Base-by-base conservation (phyloP, 2,888 invertebrate genomes). In the Thymelicus sylvestris region DNA sequence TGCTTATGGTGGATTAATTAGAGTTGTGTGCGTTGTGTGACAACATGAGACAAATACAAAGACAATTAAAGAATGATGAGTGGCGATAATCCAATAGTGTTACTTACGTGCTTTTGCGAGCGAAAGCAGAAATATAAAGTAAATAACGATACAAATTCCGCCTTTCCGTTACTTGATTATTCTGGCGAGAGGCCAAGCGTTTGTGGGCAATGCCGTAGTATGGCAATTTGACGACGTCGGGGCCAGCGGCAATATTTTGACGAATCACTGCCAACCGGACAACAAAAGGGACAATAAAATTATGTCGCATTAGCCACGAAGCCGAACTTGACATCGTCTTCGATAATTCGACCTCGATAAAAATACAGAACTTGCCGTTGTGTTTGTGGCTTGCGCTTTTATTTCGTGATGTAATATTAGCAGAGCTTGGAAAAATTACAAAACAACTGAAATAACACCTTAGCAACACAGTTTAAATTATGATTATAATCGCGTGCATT, bases 121-220 rank as follows among this genome's bases (percentile, higher is more conserved):
- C 39, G 52, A 66, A 63, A 65, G 67, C 78, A 73, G 76, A 74
- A 80, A 83, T 82, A 87, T 82, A 82, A 83, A 87, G 86, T 84
- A 86, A 86, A 86, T 85, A 86, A 84, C 80, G 78, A 83, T 83
- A 81, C 79, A 84, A 76, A 83, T 83, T 79, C 75, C 71, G 80
- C 80, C 79, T 83, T 87, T 83, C 81, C 85, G 82, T 86, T 83
- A 84, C 83, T 84, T 83, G 88, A 90, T 91, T 88, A 89, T 89
- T 86, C 90, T 92, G 91, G 92, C 92, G 73, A 70, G 72, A 76
- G 79, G 86, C 92, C 91, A 92, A 87, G 78, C 77, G 79, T 79
- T 85, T 80, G 83, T 78, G 82, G 82, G 73, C 77, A 75, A 63
- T 50, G 83, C 80, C 78, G 69, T 61, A 66, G 70, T 79, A 81